Evolutionary conservation across 2,113 vertebrate genomes (phyloP).

Genomic region (Pseudorectes ferrugineus): DNA sequence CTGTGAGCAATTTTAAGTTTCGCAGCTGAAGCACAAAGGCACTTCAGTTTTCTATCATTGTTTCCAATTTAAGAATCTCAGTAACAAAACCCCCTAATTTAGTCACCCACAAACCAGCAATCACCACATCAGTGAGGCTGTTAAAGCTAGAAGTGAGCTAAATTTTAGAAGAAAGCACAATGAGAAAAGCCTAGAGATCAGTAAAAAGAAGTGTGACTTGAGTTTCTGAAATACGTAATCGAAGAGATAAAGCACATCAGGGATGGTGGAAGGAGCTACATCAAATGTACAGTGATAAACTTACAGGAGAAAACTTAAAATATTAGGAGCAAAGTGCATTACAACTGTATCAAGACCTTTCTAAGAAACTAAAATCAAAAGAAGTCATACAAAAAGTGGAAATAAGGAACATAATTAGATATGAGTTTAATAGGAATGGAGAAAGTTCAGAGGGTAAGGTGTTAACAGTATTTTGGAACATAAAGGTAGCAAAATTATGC

Average conservation of each 20-base stretch:
- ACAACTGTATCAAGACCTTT: neutral
- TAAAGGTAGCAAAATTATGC: neutral
- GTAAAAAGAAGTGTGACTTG: neutral
- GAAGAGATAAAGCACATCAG: neutral
- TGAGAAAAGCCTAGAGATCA: neutral
- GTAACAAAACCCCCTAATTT: slow-evolving; percentile 39
- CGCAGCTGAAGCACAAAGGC: neutral
- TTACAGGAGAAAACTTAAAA: neutral
- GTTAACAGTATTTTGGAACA: neutral
- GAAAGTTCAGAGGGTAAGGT: neutral
- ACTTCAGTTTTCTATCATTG: slow-evolving; percentile 17
- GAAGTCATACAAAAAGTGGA: neutral
- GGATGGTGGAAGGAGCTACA: neutral
- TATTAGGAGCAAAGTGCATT: neutral
- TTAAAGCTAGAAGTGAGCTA: neutral
- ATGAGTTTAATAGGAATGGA: neutral
- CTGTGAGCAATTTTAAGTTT: slow-evolving; percentile 25
- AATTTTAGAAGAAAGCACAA: neutral
- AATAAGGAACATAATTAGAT: neutral
- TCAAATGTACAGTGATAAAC: neutral
- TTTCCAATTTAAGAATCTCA: slow-evolving; percentile 32
- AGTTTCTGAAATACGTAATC: neutral
- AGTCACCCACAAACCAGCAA: slow-evolving; percentile 25
- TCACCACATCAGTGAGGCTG: neutral
- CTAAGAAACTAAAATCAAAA: neutral